phyloP scores from a whole-genome alignment of 2,888 invertebrate species.

The Brenthis daphne region DNA sequence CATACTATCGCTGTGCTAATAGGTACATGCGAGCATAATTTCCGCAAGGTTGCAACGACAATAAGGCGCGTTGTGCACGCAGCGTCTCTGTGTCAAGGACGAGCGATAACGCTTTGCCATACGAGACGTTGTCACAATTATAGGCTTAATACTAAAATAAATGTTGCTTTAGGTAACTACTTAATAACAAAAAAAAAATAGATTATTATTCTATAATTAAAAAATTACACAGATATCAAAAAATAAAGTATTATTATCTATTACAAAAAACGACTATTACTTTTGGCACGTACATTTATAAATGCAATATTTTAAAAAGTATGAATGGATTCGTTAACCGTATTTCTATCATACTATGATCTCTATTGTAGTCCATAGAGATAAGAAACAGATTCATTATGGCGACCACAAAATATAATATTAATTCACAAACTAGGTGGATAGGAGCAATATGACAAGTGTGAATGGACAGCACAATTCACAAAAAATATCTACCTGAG shows the following conservation, averaged over 20 bases:
- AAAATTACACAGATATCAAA: no score
- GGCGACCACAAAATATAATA: neutral
- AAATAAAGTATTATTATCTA: no score
- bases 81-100: conserved; percentile 81
- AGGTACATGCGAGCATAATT: conserved; percentile 51
- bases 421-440: conserved; percentile 39
- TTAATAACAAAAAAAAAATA: no score
- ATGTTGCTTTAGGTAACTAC: neutral
- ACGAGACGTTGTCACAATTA: conserved; percentile 49
- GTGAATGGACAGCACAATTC: conserved; percentile 56
- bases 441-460: conserved; percentile 36
- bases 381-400: neutral
- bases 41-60: conserved; percentile 79
- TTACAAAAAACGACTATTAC: no score
- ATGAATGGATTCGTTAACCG: no score
- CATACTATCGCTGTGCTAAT: conserved; percentile 62
- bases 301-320: no score
- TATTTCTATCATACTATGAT: no score
- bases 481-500: conserved; percentile 65
- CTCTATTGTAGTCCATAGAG: no score
- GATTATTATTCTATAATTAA: no score
- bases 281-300: no score
- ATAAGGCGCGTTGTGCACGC: conserved; percentile 75
- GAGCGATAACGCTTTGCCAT: conserved; percentile 71
- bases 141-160: conserved; percentile 36